Conservation (phyloP, 1,140 invertebrate species). For the Drosophila sproati region DNA sequence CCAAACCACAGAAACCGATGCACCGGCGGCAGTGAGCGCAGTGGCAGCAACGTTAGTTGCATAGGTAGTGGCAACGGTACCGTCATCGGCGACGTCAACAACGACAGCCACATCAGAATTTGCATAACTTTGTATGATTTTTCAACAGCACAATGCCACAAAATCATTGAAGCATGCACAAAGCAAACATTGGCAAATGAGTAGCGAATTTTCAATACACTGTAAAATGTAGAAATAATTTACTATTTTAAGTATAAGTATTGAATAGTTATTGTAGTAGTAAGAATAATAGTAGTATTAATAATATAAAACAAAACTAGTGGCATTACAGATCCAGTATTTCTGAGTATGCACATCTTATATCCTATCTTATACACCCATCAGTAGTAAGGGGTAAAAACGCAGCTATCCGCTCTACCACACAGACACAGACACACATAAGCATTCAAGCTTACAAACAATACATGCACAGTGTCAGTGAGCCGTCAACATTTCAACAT, state of each 20-base stretch:
- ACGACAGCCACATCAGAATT: constrained; percentile 74
- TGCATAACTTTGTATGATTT: constrained; percentile 83
- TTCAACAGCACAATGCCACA: constrained; percentile 74
- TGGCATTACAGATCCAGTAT: neutral
- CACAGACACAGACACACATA: constrained; percentile 28
- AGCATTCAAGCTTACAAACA: constrained; percentile 14
- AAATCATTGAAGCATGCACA: constrained; percentile 79
- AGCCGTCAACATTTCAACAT: constrained; percentile 82
- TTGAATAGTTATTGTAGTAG: neutral
- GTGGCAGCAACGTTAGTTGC: constrained; percentile 30
- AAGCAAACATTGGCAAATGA: neutral
- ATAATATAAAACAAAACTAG: too few species aligned
- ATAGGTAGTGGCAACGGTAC: constrained; percentile 27
- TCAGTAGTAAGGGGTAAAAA: neutral
- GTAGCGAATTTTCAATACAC: neutral
- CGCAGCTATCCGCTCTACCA: constrained; percentile 41
- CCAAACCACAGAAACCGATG: constrained; percentile 77
- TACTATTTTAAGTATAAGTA: neutral
- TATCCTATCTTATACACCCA: neutral
- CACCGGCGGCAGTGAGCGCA: constrained; percentile 27
- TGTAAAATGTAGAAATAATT: neutral
- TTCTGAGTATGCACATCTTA: neutral
- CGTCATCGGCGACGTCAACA: constrained; percentile 40
- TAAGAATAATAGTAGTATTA: neutral
- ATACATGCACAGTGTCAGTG: constrained; percentile 62